Evolutionary conservation across 2,113 vertebrate genomes (phyloP), one percentile per base, ranked within the genome.

Genomic region (Sebastes fasciatus): DNA sequence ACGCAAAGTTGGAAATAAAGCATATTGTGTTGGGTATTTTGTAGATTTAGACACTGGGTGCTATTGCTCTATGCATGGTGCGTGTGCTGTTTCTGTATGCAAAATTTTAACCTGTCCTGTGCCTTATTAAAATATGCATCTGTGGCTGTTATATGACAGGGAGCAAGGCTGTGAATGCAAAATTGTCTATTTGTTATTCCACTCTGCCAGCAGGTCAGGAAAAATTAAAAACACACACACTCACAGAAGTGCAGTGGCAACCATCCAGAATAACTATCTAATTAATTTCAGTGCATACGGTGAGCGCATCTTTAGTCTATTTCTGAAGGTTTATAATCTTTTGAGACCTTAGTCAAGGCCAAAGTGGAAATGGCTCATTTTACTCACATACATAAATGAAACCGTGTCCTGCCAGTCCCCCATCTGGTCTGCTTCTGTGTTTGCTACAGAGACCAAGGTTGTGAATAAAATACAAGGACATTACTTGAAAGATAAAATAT

Each of bases 221-320:
- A 81, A 90, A 93, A 93, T 93, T 73, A 78, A 94, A 94, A 94
- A 91, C 55, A 82, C 68, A 91, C 55, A 80, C 68, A 72, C 86
- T 80, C 83, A 64, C 77, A 90, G 80, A 92, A 88, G 84, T 86
- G 80, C 86, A 77, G 82, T 92, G 90, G 94, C 92, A 92, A 79
- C 88, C 77, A 62, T 92, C 90, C 93, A 95, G 85, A 90, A 88
- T 88, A 91, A 90, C 79, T 88, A 88, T 93, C 83, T 91, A 89
- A 94, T 94, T 93, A 88, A 89, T 89, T 92, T 93, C 84, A 58
- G 82, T 84, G 81, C 89, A 91, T 89, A 82, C 57, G 52, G 81
- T 57, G 46, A 80, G 77, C 70, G 73, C 74, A 46, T 90, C 87
- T 92, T 91, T 88, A 74, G 71, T 89, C 79, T 84, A 34, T 87